phyloP scores from a whole-genome alignment of 2,888 invertebrate species.

The Napeogenes inachia region DNA sequence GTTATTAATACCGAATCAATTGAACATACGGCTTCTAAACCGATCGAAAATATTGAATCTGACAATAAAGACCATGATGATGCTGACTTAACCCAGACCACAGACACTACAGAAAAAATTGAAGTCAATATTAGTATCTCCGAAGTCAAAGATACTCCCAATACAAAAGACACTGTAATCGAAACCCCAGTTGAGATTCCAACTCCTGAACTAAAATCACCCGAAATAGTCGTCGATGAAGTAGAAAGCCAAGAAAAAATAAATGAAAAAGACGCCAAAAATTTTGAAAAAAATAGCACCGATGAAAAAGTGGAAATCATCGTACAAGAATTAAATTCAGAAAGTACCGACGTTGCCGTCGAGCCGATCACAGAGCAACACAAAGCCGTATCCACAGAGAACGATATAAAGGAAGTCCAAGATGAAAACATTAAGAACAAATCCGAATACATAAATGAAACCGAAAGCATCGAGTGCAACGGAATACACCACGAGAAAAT shows the following conservation, averaged over 20 bases:
- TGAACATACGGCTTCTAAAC: neutral
- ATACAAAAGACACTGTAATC: neutral
- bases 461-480: conserved; percentile 14
- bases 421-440: conserved; percentile 8
- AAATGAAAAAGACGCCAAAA: neutral
- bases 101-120: neutral
- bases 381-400: neutral
- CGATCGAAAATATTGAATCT: neutral
- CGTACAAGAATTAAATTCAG: neutral
- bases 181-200: conserved; percentile 1
- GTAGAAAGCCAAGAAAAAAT: neutral
- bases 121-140: neutral
- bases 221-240: conserved; percentile 8
- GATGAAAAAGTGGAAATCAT: neutral
- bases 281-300: neutral
- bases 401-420: conserved; percentile 1
- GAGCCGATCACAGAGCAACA: neutral
- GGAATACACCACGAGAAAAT: conserved; percentile 12
- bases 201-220: neutral
- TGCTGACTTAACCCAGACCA: neutral
- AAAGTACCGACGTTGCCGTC: neutral
- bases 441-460: conserved; percentile 8
- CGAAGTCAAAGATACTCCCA: neutral
- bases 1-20: conserved; percentile 12
- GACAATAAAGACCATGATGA: neutral